Conservation (phyloP, 2,113 vertebrate genomes). For the Aspidoscelis tigris region DNA sequence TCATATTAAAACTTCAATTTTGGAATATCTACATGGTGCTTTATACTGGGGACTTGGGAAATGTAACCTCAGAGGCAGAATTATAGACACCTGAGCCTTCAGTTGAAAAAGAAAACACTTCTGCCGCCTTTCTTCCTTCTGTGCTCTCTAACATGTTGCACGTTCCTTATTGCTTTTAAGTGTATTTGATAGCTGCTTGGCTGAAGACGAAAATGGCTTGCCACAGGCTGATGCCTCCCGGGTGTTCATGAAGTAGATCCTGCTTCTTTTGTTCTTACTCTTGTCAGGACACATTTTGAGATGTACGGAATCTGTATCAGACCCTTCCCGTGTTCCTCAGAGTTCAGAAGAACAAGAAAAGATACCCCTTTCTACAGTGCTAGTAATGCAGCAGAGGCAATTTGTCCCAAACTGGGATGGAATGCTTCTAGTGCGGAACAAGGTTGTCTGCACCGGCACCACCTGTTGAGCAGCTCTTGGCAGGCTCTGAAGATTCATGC, state of each 20-base stretch:
- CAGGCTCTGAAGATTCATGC: too few relatives aligned
- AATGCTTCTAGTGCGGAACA: too few relatives aligned
- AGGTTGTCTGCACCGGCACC: not conserved
- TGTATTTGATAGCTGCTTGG: not conserved
- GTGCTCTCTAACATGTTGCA: not conserved
- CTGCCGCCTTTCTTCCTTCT: not conserved
- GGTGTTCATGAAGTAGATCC: not conserved
- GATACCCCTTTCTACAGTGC: not conserved
- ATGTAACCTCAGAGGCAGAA: not conserved
- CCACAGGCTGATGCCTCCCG: not conserved
- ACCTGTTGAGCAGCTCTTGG: too few relatives aligned
- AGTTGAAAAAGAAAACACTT: not conserved
- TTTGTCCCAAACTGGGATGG: too few relatives aligned
- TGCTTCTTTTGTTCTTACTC: too few relatives aligned
- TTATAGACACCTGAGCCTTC: not conserved
- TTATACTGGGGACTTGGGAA: not conserved
- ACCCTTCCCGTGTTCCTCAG: not conserved
- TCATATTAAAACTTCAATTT: not conserved
- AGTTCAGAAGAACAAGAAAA: not conserved
- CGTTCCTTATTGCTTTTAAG: not conserved
- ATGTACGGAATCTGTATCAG: too few relatives aligned
- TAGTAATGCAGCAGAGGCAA: too few relatives aligned
- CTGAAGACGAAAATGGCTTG: too few relatives aligned
- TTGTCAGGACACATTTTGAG: not conserved
- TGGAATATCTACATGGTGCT: not conserved